Evolutionary conservation across 2,113 vertebrate genomes (phyloP).

Genomic region (Coryphaenoides rupestris): DNA sequence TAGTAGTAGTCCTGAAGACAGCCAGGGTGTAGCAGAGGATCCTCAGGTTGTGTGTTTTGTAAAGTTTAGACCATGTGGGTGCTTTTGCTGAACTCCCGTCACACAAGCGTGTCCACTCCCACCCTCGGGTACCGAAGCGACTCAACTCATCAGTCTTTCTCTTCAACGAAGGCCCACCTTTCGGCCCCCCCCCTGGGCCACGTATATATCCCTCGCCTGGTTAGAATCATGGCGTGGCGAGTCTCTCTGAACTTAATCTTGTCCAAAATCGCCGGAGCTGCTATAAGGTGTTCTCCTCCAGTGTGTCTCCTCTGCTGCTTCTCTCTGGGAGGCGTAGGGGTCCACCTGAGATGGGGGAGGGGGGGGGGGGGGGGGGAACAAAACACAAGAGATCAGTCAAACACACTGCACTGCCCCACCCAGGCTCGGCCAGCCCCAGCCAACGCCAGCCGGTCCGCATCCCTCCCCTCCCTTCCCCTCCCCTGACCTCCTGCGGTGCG

Average conservation of each 20-base stretch:
- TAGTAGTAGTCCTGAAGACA: too few relatives aligned
- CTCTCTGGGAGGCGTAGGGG: conserved; percentile 34
- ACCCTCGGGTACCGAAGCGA: too few relatives aligned
- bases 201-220: background rate
- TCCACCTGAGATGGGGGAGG: conserved; percentile 43
- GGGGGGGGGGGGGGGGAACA: conserved; percentile 1
- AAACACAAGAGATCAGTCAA: conserved; percentile 21
- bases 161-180: background rate
- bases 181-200: too few relatives aligned
- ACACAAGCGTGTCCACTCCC: background rate
- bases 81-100: too few relatives aligned
- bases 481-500: background rate
- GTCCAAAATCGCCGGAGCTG: background rate
- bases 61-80: too few relatives aligned
- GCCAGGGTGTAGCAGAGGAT: too few relatives aligned
- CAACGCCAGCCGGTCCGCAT: background rate
- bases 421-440: conserved; percentile 15
- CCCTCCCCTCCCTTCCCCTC: background rate
- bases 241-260: background rate
- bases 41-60: too few relatives aligned
- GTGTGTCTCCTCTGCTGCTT: conserved; percentile 33
- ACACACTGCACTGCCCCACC: background rate
- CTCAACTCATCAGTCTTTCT: background rate
- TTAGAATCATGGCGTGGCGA: background rate
- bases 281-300: conserved; percentile 56